Evolutionary conservation across 2,113 vertebrate species (phyloP), one percentile per base, ranked within the genome.

Genomic region (Phaetusa simplex): DNA sequence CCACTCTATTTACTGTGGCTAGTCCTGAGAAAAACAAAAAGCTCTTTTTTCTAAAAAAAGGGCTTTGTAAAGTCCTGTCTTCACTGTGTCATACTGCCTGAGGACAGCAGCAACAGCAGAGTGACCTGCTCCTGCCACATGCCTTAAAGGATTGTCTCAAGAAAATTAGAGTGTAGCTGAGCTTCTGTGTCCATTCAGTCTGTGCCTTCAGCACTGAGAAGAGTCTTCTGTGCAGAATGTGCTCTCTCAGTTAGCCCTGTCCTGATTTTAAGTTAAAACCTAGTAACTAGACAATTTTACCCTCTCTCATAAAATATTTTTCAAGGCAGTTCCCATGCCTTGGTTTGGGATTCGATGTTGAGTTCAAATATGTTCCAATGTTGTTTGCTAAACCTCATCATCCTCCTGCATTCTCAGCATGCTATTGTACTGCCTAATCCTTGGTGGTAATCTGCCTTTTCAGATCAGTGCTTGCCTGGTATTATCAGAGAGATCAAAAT

Each of bases 381-480:
- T 91, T 97, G 91, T 95, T 95, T 97, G 89, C 58, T 94, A 95
- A 96, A 94, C 94, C 77, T 92, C 92, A 80, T 84, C 94, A 91
- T 90, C 70, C 66, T 96, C 70, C 78, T 72, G 89, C 94, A 96
- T 97, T 95, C 96, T 96, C 94, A 96, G 94, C 94, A 62, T 97
- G 94, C 89, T 97, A 97, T 96, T 95, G 91, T 95, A 79, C 91
- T 91, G 72, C 95, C 86, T 97, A 97, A 97, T 96, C 96, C 96
- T 95, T 94, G 93, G 92, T 95, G 89, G 91, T 95, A 95, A 97
- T 96, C 95, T 97, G 88, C 70, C 97, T 96, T 97, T 97, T 97
- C 96, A 97, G 94, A 97, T 95, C 97, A 96, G 89, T 95, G 95
- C 97, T 91, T 97, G 95, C 73, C 93, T 97, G 96, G 94, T 97